Base-by-base conservation (phyloP, 2,113 vertebrate genomes). In the Chionomys nivalis region DNA sequence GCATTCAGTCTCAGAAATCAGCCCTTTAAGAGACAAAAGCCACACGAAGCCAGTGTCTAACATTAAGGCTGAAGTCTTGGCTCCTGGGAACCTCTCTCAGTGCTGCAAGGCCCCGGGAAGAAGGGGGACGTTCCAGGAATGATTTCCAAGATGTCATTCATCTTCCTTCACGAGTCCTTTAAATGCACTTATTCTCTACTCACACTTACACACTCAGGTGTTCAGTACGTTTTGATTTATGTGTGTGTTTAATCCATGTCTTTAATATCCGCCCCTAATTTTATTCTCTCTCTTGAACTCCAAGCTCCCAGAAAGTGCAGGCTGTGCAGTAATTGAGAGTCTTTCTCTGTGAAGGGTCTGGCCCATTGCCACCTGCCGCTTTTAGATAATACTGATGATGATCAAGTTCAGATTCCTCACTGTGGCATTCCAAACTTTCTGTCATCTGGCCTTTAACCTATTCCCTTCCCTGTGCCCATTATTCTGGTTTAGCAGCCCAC, bases 171-270 rank as follows among this genome's bases (percentile, higher is more conserved):
- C 72, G 19, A 33, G 61, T n/a, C 79, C 89, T 77, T 96, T 93
- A 95, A 92, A 95, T 21, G 31, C 72, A 87, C 81, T 94, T 95
- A 90, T 13, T 72, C 61, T 96, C 91, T 63, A 61, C 81, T 97
- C 66, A 73, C 66, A 87, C 90, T 96, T 78, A 95, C 90, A 92
- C 44, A 89, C 77, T 77, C 66, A 39, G 2, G 42, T 93, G 73
- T 95, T 97, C 96, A 96, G 88, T 92, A 70, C 14, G 24, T 92
- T 96, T 92, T 96, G 61, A 94, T 96, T 95, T 95, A 95, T 95
- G 97, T 55, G 7, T 88, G 23, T 90, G 26, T 90, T 94, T 92
- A 96, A 96, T 78, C 66, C 55, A 42, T 44, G 21, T 33, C 89
- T 96, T 96, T 19, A 63, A 33, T 95, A 73, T 89, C 86, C 52